phyloP scores from a whole-genome alignment of 2,797 vertebrate genomes.

The Halcyon leucocephala region DNA sequence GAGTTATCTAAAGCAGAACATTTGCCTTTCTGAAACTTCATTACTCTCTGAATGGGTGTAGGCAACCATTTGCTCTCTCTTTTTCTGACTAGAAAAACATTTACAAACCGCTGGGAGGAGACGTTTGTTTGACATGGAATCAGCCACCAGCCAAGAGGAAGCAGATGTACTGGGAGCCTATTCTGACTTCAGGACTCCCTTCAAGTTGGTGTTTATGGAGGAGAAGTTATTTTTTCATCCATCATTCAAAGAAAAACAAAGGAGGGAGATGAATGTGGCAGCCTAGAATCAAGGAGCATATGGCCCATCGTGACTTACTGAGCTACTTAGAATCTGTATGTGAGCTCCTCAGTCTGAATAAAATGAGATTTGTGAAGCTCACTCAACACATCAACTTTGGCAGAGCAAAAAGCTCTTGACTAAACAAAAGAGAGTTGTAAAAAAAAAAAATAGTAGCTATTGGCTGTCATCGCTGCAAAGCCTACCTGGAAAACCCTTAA shows the following conservation, averaged over 20 bases:
- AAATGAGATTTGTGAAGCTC: background rate
- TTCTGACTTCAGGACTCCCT: background rate
- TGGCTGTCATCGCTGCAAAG: background rate
- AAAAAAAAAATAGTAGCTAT: background rate
- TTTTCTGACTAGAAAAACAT: slow-evolving; percentile 45
- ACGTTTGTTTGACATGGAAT: background rate
- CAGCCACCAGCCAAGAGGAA: slow-evolving; percentile 5
- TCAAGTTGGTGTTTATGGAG: background rate
- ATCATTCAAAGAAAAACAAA: background rate
- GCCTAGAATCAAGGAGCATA: slow-evolving; percentile 4
- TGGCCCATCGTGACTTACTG: slow-evolving; percentile 23
- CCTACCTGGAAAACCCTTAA: slow-evolving; percentile 2
- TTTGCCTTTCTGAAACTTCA: slow-evolving; percentile 61
- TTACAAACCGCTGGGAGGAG: slow-evolving; percentile 14
- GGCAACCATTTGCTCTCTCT: slow-evolving; percentile 55
- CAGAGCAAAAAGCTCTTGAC: background rate
- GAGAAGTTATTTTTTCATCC: slow-evolving; percentile 22
- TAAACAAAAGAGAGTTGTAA: background rate
- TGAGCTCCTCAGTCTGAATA: background rate
- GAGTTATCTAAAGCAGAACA: slow-evolving; percentile 41
- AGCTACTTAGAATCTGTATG: slow-evolving; percentile 12
- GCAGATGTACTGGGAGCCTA: slow-evolving; percentile 33
- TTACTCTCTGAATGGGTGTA: slow-evolving; percentile 8
- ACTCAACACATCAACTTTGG: background rate
- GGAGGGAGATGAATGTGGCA: background rate